Percentiles rank a stretch among this genome's conserved stretches.
Evolutionary conservation across 2,888 invertebrate species (phyloP).

Genomic region (Strigamia crassipes): DNA sequence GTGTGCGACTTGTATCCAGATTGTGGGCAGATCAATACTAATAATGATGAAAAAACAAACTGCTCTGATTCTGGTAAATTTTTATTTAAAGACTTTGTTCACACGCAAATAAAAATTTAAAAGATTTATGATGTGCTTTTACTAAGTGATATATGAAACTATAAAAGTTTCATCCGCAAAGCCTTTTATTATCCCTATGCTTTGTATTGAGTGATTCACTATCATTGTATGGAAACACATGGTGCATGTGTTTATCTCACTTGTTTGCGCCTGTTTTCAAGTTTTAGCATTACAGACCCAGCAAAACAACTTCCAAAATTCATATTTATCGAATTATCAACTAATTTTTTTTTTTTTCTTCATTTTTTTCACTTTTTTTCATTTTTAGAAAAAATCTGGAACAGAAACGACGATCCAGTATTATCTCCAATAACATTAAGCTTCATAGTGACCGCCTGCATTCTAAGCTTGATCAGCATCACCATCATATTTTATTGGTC

Average conservation of each 20-base stretch:
- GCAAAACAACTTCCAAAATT: no score
- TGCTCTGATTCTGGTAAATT: constrained; percentile 12
- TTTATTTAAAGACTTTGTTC: neutral
- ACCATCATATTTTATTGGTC: constrained; percentile 13
- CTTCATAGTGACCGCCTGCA: neutral
- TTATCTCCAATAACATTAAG: neutral
- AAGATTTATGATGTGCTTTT: no score
- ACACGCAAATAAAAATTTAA: no score
- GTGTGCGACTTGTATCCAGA: constrained; percentile 28
- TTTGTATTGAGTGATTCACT: no score
- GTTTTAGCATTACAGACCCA: no score
- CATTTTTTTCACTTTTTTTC: neutral
- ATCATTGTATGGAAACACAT: no score
- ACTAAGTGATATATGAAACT: no score
- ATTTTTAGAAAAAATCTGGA: neutral
- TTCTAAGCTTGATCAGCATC: neutral
- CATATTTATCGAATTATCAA: neutral
- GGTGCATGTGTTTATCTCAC: no score
- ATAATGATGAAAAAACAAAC: constrained; percentile 7
- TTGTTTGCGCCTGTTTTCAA: no score
- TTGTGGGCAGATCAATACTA: neutral
- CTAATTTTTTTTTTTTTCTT: neutral
- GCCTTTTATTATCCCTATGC: no score
- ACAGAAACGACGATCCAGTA: neutral
- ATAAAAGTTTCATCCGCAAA: no score